Base-by-base conservation (phyloP, 2,888 invertebrate species). In the Tenthredo amoena region DNA sequence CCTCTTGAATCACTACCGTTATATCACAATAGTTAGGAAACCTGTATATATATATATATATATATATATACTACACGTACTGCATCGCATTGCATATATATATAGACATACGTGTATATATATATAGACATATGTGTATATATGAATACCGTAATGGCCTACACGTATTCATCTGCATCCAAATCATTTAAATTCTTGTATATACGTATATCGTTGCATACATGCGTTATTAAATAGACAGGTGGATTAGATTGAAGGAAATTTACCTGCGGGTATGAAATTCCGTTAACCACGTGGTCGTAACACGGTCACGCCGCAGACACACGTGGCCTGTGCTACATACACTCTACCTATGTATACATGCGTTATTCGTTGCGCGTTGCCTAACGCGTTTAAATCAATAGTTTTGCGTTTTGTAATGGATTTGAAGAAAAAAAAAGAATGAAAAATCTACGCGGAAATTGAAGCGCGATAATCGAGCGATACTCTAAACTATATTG, bases 241-340 rank as follows among this genome's bases (percentile, higher is more conserved):
- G 50, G 50, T 31, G 26, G 50, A 55, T 40, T 50, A 34, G 18
- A 6, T 50, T 4, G 34, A 55, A 31, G 55, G 47, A 55, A 81
- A 62, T 58, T 58, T 62, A 81, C 58, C 58, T 58, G 37, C 62
- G 62, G 58, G 81, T 81, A 81, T 62, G 81, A 40, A 81, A 81
- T 81, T 81, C 58, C 62, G 37, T 50, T 58, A 81, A 37, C 62
- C 58, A 81, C 58, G 81, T 81, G 81, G 58, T 62, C 62, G 58
- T 62, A 81, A 81, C 58, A 58, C 81, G 58, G 81, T 81, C 62
- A 58, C 81, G 62, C 58, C 62, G 47, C 81, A 26, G 81, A 79
- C 81, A 81, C 81, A 81, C 58, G 81, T 81, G 81, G 77, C 77
- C 40, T 55, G 77, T 55, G 31, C 77, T 18, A 77, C 55, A 68